Base-by-base conservation (phyloP, 1,140 invertebrate species). In the Drosophila dunni region DNA sequence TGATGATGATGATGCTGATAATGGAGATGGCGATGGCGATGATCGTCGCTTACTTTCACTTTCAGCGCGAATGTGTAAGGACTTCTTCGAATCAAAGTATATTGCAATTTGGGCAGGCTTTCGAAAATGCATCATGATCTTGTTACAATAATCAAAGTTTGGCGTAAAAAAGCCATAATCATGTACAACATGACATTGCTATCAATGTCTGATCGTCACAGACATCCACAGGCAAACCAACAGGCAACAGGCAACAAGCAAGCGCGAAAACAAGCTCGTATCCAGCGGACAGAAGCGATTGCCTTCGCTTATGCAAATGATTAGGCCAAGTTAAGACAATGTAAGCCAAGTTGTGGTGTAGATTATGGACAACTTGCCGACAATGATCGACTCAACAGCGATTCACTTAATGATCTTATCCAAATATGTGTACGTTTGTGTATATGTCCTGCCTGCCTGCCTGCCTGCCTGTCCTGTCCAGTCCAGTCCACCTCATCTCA, bases 81-180 rank as follows among this genome's bases (percentile, higher is more conserved):
- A 88, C 83, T 83, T 29, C 77, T 46, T 53, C 46, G 64, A 53
- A 33, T 65, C 70, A 61, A 48, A 42, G 40, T 42, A 42, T 62
- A 78, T 84, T 50, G 73, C 75, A 61, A 62, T 79, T 83, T 83
- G 64, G 80, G 84, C 83, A 67, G 80, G 84, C 83, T 88, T 88
- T 88, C 84, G 60, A 71, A 89, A 83, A 89, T 80, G 80, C 84
- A 83, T 88, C 79, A 88, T 89, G 73, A 88, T 88, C 83, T 88
- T 83, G 83, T 80, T 83, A 69, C 56, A 40, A 66, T 78, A 79
- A 89, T 88, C 83, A 86, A 82, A 86, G 51, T 83, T 88, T 74
- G 24, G 24, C 24, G 79, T 60, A 69, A 86, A 78, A 78, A 78
- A 78, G 51, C 64, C 45, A 85, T 85, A 86, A 75, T 83, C 79